These are phyloP conservation scores for Nephotettix cincticeps DNA, from an alignment of 1,140 invertebrate genomes.

Conservation along the genomic window DNA sequence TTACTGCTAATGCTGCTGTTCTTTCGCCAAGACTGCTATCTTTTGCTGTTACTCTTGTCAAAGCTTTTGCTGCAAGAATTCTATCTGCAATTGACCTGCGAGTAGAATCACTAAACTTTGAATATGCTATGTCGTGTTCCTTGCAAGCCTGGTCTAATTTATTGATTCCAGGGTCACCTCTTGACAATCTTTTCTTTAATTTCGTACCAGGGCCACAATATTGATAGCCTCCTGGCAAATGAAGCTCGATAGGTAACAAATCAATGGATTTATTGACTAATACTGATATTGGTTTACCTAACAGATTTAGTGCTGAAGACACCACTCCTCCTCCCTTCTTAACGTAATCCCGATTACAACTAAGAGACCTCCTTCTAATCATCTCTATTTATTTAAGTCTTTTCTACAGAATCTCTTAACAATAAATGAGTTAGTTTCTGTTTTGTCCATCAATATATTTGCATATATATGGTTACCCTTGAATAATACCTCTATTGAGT, in stretches of 20 bases:
- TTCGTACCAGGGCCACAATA: constrained; percentile 53
- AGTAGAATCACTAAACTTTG: constrained; percentile 42
- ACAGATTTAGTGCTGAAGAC: not conserved
- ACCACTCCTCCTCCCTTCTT: not conserved
- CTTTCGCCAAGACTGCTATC: constrained; percentile 45
- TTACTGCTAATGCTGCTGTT: constrained; percentile 41
- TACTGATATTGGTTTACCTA: not conserved
- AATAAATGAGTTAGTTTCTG: not conserved
- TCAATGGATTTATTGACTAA: constrained; percentile 47
- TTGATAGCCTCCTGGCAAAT: constrained; percentile 49
- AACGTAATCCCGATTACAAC: not conserved
- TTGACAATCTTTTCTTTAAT: constrained; percentile 45
- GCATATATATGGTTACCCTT: not conserved
- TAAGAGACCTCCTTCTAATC: not conserved
- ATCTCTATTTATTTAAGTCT: not conserved
- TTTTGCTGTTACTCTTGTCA: constrained; percentile 44
- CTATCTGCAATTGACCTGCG: constrained; percentile 47
- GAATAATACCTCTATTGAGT: not conserved
- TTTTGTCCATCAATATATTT: not conserved
- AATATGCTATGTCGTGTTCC: constrained; percentile 50
- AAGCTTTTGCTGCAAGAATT: constrained; percentile 45
- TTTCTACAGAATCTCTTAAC: not conserved
- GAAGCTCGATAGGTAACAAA: constrained; percentile 48
- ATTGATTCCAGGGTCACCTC: constrained; percentile 50
- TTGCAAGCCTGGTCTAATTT: constrained; percentile 49